A percentile compares a stretch with the other conserved stretches of the same genome.
phyloP scores from a whole-genome alignment of 2,113 vertebrate species.

The Dryoscopus gambensis region DNA sequence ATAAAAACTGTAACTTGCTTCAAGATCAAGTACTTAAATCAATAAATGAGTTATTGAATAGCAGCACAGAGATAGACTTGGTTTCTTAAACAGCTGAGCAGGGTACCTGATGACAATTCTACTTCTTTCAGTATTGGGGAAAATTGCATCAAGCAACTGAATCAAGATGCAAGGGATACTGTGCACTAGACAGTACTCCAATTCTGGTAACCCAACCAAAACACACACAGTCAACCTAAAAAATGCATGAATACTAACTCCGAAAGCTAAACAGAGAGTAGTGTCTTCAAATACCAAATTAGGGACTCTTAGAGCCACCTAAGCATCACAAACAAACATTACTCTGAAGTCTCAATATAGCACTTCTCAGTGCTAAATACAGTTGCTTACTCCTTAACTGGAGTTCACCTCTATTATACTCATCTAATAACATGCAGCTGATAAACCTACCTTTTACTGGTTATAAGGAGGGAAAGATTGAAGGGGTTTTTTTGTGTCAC shows the following conservation, averaged over 20 bases:
- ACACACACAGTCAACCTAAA: not conserved
- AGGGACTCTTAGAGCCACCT: not conserved
- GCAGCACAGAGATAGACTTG: not conserved
- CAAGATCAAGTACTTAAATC: not conserved
- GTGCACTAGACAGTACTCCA: not conserved
- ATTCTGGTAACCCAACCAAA: not conserved
- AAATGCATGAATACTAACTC: not conserved
- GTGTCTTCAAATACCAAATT: not conserved
- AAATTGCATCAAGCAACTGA: not conserved
- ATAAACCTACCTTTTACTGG: not conserved
- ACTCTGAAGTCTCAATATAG: not conserved
- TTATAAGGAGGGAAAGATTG: not conserved
- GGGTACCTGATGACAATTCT: not conserved
- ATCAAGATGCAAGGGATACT: not conserved
- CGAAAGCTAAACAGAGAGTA: not conserved
- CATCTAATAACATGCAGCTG: not conserved
- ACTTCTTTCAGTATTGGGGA: not conserved
- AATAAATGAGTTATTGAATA: not conserved
- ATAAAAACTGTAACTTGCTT: not conserved
- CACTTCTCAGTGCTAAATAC: not conserved
- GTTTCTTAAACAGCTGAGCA: not conserved
- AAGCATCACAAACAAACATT: not conserved
- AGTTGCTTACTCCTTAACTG: not conserved
- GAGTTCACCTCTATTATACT: not conserved
- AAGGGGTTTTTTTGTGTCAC: slow-evolving; percentile 52